Percentiles rank a stretch among this genome's conserved stretches.
Conservation (phyloP, 2,888 invertebrate genomes). For the Tribolium freemani region DNA sequence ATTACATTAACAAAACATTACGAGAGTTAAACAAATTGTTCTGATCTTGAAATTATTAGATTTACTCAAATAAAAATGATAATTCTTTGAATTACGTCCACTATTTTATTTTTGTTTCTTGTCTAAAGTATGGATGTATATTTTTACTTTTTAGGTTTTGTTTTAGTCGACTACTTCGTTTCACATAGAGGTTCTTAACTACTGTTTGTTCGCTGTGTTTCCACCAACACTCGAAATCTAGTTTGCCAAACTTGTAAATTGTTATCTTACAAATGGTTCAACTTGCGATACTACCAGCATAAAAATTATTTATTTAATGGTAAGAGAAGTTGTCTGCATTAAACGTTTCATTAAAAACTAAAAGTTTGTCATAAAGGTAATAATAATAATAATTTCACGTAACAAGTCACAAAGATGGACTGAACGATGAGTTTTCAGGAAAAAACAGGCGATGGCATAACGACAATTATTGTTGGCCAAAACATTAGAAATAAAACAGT, state of each 20-base stretch:
- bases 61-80: neutral
- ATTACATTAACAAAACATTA: constrained; percentile 22
- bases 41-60: neutral
- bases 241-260: neutral
- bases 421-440: too few species aligned
- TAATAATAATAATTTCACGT: too few species aligned
- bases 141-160: neutral
- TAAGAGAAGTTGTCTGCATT: too few species aligned
- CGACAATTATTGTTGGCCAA: too few species aligned
- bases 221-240: neutral
- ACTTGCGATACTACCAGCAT: neutral
- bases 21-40: constrained; percentile 12
- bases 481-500: too few species aligned
- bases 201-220: neutral
- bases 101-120: neutral
- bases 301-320: too few species aligned
- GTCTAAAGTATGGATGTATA: neutral
- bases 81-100: neutral
- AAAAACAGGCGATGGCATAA: too few species aligned
- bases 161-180: neutral
- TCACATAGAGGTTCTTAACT: neutral
- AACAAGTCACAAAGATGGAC: too few species aligned
- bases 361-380: too few species aligned
- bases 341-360: too few species aligned
- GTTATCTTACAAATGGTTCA: neutral